Base-by-base conservation (phyloP, 2,888 invertebrate genomes). In the Eucera pruinosa region DNA sequence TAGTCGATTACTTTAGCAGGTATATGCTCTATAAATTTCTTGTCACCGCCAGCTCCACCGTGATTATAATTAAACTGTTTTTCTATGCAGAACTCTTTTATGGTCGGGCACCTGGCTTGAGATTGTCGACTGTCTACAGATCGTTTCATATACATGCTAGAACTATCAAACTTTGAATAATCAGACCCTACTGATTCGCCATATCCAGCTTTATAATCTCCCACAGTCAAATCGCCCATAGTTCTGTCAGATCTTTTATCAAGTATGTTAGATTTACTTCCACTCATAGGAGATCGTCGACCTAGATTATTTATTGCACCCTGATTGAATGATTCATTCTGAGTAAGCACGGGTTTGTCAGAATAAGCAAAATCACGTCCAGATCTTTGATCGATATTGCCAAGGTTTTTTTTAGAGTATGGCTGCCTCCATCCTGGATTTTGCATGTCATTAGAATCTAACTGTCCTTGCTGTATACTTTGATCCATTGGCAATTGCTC, bases 1-100 rank as follows among this genome's bases (percentile, higher is more conserved):
- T 92, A 92, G 69, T 92, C 92, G 4, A 92, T 90, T 2, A 92
- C 86, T 61, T 91, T 92, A 0, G 83, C 76, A 2, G 91, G 90
- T 13, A 83, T 55, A 27, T 88, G 84, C 7, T 91, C 90, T 2
- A 71, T 61, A 15, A 81, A 73, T 55, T 82, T 84, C 20, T 81
- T 81, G 2, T 88, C 83, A 33, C 82, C 71, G 0, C 60, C 55
- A 11, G 81, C 67, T 36, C 86, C 90, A 15, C 90, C 89, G 43
- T 92, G 92, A 81, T 92, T 92, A 70, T 92, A 92, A 85, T 92
- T 92, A 41, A 91, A 92, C 66, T 92, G 91, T 67, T 88, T 91
- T 15, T 88, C 88, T 15, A 87, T 88, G 39, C 88, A 87, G 61
- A 92, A 92, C n/a, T 92, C 91, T 45, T 87, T 83, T 25, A 67